Evolutionary conservation across 2,797 vertebrate genomes (phyloP).

Genomic region (Masticophis lateralis): DNA sequence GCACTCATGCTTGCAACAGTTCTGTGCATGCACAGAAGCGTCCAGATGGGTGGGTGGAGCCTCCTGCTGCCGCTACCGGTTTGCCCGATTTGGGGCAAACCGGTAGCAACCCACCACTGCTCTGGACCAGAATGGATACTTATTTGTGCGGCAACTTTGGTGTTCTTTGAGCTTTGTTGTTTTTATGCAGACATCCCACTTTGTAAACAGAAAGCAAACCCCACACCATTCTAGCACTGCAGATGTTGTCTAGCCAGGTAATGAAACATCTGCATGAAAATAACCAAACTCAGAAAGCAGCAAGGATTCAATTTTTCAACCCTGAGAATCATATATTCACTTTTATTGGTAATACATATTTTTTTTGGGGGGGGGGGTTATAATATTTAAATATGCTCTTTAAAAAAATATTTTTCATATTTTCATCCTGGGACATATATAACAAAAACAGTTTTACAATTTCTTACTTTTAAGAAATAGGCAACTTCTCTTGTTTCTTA

Average conservation of each 20-base stretch:
- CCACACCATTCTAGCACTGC: background rate
- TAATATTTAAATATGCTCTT: background rate
- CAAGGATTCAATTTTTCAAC: background rate
- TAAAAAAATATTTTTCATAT: background rate
- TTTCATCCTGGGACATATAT: background rate
- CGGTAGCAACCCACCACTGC: too few relatives aligned
- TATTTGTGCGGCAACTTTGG: background rate
- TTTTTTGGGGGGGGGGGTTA: fast-evolving
- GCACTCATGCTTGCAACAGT: too few relatives aligned
- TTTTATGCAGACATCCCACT: background rate
- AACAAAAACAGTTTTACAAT: background rate
- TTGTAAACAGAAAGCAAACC: background rate
- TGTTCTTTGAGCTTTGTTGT: background rate
- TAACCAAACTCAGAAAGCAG: background rate
- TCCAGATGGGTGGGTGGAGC: too few relatives aligned
- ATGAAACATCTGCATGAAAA: background rate
- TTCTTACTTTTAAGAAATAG: background rate
- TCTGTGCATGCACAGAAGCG: too few relatives aligned
- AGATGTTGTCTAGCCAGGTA: background rate
- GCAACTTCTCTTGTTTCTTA: background rate
- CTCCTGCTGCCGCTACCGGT: too few relatives aligned
- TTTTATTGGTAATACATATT: background rate
- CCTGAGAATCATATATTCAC: background rate
- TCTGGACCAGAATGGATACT: background rate
- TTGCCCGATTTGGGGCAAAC: too few relatives aligned